phyloP scores from a whole-genome alignment of 2,797 vertebrate genomes.

The Tinamus major region DNA sequence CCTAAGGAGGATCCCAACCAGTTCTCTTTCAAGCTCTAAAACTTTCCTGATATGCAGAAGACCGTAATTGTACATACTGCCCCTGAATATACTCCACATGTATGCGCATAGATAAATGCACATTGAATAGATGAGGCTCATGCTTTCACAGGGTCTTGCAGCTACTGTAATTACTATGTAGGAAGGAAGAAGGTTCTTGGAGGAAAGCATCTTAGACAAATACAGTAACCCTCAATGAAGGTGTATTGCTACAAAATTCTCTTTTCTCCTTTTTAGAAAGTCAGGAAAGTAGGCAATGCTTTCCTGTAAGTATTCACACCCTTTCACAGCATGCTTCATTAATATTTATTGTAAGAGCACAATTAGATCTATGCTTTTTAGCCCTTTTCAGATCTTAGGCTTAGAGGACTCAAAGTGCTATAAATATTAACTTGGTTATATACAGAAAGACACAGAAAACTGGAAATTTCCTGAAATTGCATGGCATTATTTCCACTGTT shows the following conservation, averaged over 20 bases:
- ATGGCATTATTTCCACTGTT: background rate
- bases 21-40: background rate
- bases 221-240: rapidly evolving
- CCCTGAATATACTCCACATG: background rate
- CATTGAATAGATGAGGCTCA: background rate
- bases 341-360: background rate
- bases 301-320: background rate
- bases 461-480: background rate
- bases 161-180: background rate
- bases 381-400: background rate
- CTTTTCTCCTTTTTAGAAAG: background rate
- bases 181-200: background rate
- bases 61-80: background rate
- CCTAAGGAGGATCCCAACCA: background rate
- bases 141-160: background rate
- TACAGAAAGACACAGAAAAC: background rate
- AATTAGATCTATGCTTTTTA: background rate
- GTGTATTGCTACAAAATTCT: background rate
- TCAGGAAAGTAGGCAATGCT: background rate
- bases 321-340: background rate
- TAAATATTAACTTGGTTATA: background rate
- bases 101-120: background rate
- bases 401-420: background rate
- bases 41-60: background rate
- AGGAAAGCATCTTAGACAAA: background rate